Conservation (phyloP, 1,140 invertebrate genomes). For the Papilio aristodemus region DNA sequence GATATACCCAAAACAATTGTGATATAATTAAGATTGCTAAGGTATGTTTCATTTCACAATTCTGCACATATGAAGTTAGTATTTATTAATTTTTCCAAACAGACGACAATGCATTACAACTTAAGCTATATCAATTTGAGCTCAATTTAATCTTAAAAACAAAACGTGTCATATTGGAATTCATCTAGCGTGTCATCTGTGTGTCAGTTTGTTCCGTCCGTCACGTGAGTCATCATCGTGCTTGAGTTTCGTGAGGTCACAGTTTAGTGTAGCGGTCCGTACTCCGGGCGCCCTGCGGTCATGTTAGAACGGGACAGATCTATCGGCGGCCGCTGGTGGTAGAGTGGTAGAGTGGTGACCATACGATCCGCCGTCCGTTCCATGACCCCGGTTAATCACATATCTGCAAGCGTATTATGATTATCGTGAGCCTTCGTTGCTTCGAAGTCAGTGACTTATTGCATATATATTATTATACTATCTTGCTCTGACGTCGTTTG, state of each 20-base stretch:
- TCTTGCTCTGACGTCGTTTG: too few species aligned
- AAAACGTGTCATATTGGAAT: background rate
- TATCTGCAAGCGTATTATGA: conserved; percentile 78
- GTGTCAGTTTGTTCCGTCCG: conserved; percentile 61
- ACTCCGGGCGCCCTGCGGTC: conserved; percentile 73
- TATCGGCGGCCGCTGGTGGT: conserved; percentile 45
- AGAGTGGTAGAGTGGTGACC: conserved; percentile 44
- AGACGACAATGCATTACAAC: too few species aligned
- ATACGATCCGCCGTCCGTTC: conserved; percentile 70
- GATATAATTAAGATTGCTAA: too few species aligned
- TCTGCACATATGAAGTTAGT: too few species aligned
- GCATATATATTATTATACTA: conserved; percentile 45
- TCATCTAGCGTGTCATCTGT: conserved; percentile 40
- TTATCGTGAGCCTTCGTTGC: conserved; percentile 70
- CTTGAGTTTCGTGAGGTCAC: conserved; percentile 78
- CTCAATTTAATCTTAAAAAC: too few species aligned
- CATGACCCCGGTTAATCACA: conserved; percentile 77
- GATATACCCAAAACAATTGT: too few species aligned
- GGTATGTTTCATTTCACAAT: too few species aligned
- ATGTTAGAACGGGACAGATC: conserved; percentile 55
- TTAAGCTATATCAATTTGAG: too few species aligned
- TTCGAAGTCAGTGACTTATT: conserved; percentile 71
- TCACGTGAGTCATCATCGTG: conserved; percentile 74
- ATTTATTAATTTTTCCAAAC: too few species aligned
- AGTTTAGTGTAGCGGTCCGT: conserved; percentile 78